Evolutionary conservation across 2,797 vertebrate species (phyloP).

Genomic region (Tinamus major): DNA sequence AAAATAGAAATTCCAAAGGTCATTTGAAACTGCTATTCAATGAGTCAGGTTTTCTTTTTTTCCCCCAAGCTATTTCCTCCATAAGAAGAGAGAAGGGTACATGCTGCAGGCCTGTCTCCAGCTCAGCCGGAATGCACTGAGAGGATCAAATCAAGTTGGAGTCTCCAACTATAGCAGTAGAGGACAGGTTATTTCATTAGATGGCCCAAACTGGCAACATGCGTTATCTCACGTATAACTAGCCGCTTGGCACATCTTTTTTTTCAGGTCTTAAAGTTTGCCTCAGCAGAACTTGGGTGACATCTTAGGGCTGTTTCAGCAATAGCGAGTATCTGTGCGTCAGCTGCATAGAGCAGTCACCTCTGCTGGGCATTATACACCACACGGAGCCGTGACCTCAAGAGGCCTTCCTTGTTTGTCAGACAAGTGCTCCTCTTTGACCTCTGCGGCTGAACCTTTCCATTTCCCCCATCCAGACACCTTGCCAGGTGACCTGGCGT

Average conservation of each 20-base stretch:
- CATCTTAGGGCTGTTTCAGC: background rate
- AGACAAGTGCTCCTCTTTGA: background rate
- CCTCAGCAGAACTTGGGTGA: background rate
- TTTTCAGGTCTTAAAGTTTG: background rate
- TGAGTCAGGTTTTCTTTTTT: background rate
- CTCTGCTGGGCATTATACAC: background rate
- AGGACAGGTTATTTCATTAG: background rate
- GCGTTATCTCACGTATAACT: background rate
- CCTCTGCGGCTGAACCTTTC: background rate
- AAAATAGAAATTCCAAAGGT: background rate
- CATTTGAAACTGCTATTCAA: background rate
- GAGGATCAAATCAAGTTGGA: background rate
- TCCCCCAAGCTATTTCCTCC: background rate
- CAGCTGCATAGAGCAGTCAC: background rate
- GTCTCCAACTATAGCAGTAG: background rate
- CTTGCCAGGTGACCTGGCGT: background rate
- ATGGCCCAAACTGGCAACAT: background rate
- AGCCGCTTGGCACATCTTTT: background rate
- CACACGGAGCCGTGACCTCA: background rate
- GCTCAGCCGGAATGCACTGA: background rate
- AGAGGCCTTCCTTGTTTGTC: background rate
- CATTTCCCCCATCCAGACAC: background rate
- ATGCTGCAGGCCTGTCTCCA: background rate
- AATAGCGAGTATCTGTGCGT: background rate
- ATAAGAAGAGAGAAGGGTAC: background rate